Conservation (phyloP, 2,888 invertebrate species). For the Standfussiana lucernea region DNA sequence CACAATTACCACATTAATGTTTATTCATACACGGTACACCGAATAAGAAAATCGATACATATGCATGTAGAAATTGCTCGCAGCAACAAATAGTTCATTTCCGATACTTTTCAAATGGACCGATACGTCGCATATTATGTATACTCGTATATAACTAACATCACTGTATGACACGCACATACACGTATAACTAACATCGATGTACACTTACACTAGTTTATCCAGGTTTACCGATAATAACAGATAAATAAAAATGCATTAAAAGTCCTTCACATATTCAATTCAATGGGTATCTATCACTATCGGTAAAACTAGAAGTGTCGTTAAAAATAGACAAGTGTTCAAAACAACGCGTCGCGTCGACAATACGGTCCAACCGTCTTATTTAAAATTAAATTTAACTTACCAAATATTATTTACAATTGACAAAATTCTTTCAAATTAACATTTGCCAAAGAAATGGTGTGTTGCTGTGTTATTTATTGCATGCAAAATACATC, state of each 20-base stretch:
- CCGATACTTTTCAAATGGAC: slow-evolving; percentile 10
- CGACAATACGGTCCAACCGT: slow-evolving; percentile 49
- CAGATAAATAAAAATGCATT: slow-evolving; percentile 36
- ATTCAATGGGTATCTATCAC: not conserved
- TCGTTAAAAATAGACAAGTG: slow-evolving; percentile 35
- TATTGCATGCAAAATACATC: slow-evolving; percentile 13
- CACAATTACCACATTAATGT: slow-evolving; percentile 9
- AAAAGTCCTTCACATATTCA: not conserved
- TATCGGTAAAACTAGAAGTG: slow-evolving; percentile 19
- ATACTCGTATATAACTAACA: slow-evolving; percentile 20
- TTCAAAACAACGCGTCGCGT: slow-evolving; percentile 43
- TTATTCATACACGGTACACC: slow-evolving; percentile 17
- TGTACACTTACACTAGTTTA: slow-evolving; percentile 31
- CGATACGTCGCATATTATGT: slow-evolving; percentile 23
- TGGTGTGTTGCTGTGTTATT: slow-evolving; percentile 28
- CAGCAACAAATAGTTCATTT: slow-evolving; percentile 23
- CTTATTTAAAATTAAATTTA: slow-evolving; percentile 13
- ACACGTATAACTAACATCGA: slow-evolving; percentile 44
- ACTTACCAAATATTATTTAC: slow-evolving; percentile 50
- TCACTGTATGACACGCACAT: slow-evolving; percentile 34
- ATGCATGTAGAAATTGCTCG: slow-evolving; percentile 29
- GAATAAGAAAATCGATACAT: slow-evolving; percentile 7
- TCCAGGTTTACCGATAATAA: slow-evolving; percentile 28
- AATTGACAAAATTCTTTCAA: slow-evolving; percentile 25
- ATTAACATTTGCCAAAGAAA: slow-evolving; percentile 57